Evolutionary conservation across 2,888 invertebrate species (phyloP).

Genomic region (Automeris io): DNA sequence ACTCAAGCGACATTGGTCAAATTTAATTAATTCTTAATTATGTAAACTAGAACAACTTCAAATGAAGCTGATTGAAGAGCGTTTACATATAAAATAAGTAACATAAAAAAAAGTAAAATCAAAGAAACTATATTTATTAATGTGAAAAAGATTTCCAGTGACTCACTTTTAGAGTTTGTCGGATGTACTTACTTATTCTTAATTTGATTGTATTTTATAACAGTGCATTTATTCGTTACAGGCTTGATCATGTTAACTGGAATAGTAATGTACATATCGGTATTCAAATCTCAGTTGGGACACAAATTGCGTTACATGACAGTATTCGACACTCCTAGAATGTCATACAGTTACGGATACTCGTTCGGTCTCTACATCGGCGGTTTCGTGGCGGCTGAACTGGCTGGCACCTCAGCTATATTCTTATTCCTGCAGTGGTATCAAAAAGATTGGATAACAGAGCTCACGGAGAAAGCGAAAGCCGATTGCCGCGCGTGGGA

Average conservation of each 20-base stretch:
- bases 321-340: slow-evolving; percentile 85
- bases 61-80: too few species aligned
- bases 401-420: slow-evolving; percentile 91
- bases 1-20: too few species aligned
- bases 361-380: slow-evolving; percentile 91
- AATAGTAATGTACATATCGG: slow-evolving; percentile 94
- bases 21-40: too few species aligned
- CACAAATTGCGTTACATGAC: slow-evolving; percentile 90
- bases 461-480: slow-evolving; percentile 68
- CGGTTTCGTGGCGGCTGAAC: slow-evolving; percentile 89
- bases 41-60: too few species aligned
- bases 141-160: slow-evolving; percentile 3
- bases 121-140: background rate
- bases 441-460: slow-evolving; percentile 79
- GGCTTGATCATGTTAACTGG: slow-evolving; percentile 93
- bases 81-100: too few species aligned
- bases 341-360: slow-evolving; percentile 92
- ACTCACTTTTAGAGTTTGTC: too few species aligned
- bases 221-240: too few species aligned
- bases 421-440: slow-evolving; percentile 91
- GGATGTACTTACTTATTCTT: too few species aligned
- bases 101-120: background rate
- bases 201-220: too few species aligned
- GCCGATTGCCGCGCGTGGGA: slow-evolving; percentile 69
- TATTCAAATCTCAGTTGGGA: slow-evolving; percentile 93